Percentiles rank a stretch among this genome's conserved stretches.
Conservation (phyloP, 2,797 vertebrate genomes). For the Melanotaenia boesemani region DNA sequence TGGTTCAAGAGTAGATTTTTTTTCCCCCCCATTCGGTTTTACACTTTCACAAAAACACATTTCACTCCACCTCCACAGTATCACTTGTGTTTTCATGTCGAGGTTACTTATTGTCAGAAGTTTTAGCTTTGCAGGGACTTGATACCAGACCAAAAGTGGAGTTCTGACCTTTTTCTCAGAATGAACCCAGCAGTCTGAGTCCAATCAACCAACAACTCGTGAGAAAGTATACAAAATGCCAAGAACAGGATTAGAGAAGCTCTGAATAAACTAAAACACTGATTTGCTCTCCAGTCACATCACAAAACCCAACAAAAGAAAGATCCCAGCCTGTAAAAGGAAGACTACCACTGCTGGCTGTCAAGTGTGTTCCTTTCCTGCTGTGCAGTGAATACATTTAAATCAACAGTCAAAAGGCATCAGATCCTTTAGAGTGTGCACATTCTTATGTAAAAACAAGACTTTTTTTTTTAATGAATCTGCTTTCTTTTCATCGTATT, state of each 20-base stretch:
- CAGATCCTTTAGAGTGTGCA: not conserved
- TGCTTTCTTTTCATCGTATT: not conserved
- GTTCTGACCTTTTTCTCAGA: slow-evolving; percentile 13
- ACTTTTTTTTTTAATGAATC: not conserved
- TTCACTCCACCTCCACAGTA: not conserved
- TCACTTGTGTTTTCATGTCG: not conserved
- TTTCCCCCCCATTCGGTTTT: not conserved
- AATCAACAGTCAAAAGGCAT: not conserved
- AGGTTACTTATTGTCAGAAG: not conserved
- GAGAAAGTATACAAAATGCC: slow-evolving; percentile 51
- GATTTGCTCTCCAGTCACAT: slow-evolving; percentile 63
- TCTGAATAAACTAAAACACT: slow-evolving; percentile 20
- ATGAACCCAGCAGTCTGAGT: not conserved
- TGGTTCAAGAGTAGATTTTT: not conserved
- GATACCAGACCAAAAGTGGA: slow-evolving; percentile 11
- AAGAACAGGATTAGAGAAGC: slow-evolving; percentile 49
- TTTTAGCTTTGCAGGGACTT: slow-evolving; percentile 1
- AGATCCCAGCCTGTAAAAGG: slow-evolving; percentile 19
- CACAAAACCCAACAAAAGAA: slow-evolving; percentile 30
- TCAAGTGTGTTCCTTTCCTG: slow-evolving; percentile 21
- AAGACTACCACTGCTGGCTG: slow-evolving; percentile 24
- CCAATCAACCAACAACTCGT: not conserved
- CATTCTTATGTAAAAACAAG: not conserved
- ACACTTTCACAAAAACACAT: not conserved
- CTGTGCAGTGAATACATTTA: slow-evolving; percentile 11